A percentile compares a stretch with the other conserved stretches of the same genome.
Evolutionary conservation across 2,797 vertebrate genomes (phyloP).

Genomic region (Argyrosomus regius): DNA sequence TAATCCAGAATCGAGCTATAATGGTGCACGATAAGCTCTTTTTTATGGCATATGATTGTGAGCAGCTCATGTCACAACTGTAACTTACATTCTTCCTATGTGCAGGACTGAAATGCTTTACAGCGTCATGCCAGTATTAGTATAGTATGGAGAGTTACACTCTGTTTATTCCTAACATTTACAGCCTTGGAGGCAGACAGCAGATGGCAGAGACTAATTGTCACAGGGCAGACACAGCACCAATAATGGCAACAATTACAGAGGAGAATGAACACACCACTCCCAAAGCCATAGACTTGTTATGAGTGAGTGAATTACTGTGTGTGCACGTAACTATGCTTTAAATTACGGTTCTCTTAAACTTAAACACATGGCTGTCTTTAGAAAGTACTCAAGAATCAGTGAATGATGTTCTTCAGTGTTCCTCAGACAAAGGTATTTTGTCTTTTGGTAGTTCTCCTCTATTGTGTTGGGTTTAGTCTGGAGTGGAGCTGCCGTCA

Average conservation of each 20-base stretch:
- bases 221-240: conserved; percentile 44
- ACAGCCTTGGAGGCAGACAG: conserved; percentile 51
- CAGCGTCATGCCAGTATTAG: not conserved
- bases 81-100: not conserved
- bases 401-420: not conserved
- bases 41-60: not conserved
- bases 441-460: not conserved
- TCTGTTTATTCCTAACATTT: conserved; percentile 31
- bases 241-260: conserved; percentile 59
- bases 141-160: conserved; percentile 20
- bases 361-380: conserved; percentile 3
- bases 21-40: not conserved
- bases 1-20: not conserved
- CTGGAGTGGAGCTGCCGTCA: conserved; percentile 42
- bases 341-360: conserved; percentile 18
- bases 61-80: not conserved
- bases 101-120: conserved; percentile 24
- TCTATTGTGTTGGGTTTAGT: conserved; percentile 25
- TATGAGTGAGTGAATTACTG: conserved; percentile 27
- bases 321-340: conserved; percentile 15
- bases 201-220: conserved; percentile 68
- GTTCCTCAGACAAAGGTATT: not conserved
- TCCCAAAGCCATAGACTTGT: conserved; percentile 34
- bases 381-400: not conserved
- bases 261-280: conserved; percentile 33